Evolutionary conservation across 2,113 vertebrate species (phyloP).

Genomic region (Neodon shergylaensis): DNA sequence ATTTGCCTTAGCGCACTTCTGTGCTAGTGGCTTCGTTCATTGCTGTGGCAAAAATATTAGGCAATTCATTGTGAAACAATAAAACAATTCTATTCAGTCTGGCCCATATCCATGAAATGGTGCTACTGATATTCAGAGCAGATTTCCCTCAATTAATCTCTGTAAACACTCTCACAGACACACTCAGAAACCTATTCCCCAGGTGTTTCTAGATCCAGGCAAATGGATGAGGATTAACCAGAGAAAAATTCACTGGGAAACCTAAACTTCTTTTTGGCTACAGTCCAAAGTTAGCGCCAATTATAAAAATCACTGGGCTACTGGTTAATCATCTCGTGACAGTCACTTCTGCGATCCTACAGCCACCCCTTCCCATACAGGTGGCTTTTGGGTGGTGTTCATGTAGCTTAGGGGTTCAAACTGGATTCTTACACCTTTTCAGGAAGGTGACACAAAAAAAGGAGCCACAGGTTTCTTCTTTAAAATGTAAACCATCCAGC

Average conservation of each 20-base stretch:
- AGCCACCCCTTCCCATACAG: neutral
- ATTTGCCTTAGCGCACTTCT: neutral
- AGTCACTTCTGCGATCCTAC: neutral
- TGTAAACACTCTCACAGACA: neutral
- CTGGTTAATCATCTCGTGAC: neutral
- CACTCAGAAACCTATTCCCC: neutral
- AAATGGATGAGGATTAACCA: neutral
- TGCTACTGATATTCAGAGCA: neutral
- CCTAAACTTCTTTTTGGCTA: neutral
- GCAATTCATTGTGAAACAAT: neutral
- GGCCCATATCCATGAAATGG: neutral
- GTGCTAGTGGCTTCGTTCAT: no score
- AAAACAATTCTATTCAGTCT: neutral
- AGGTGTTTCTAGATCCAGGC: neutral
- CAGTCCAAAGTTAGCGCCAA: neutral
- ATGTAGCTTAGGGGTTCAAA: neutral
- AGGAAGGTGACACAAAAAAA: neutral
- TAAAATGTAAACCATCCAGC: neutral
- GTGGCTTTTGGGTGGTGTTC: conserved; percentile 4
- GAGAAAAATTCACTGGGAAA: neutral
- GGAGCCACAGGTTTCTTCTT: neutral
- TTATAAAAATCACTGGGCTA: neutral
- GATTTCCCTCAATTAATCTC: neutral
- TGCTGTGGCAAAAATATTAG: neutral
- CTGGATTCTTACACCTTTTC: neutral